A percentile compares a stretch with the other conserved stretches of the same genome.
Conservation (phyloP, 2,888 invertebrate genomes). For the Nomada fucata region DNA sequence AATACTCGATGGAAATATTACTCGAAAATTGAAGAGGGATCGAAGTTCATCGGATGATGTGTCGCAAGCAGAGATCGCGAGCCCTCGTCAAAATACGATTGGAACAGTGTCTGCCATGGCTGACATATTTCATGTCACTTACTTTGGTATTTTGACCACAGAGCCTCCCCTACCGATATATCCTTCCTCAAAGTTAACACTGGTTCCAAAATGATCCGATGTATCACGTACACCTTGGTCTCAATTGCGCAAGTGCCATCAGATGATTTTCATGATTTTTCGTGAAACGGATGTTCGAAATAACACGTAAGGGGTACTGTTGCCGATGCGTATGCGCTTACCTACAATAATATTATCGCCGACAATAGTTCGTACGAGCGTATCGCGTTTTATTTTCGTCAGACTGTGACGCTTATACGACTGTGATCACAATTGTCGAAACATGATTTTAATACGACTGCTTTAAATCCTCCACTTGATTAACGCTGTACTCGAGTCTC, state of each 20-base stretch:
- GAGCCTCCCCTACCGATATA: conserved; percentile 17
- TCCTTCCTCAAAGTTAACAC: conserved; percentile 23
- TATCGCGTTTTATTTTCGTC: conserved; percentile 44
- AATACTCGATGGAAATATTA: conserved; percentile 13
- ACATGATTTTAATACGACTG: conserved; percentile 28
- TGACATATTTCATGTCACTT: conserved; percentile 59
- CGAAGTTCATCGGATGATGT: conserved; percentile 32
- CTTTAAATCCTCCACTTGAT: conserved; percentile 61
- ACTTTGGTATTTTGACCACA: conserved; percentile 39
- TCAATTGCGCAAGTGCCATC: conserved; percentile 62
- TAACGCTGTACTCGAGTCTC: conserved; percentile 55
- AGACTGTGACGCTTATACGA: not conserved
- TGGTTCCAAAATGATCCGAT: conserved; percentile 42
- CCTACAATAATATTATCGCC: conserved; percentile 2
- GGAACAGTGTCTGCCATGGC: conserved; percentile 51
- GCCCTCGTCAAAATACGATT: conserved; percentile 36
- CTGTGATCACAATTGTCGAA: not conserved
- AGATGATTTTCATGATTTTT: conserved; percentile 72
- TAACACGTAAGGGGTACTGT: conserved; percentile 73
- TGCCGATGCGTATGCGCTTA: conserved; percentile 35
- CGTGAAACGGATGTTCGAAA: conserved; percentile 73
- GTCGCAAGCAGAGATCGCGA: conserved; percentile 24
- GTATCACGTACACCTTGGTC: conserved; percentile 41
- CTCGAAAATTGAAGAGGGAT: conserved; percentile 12
- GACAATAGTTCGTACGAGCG: not conserved